phyloP scores from a whole-genome alignment of 2,113 vertebrate genomes.

The Neotoma lepida region DNA sequence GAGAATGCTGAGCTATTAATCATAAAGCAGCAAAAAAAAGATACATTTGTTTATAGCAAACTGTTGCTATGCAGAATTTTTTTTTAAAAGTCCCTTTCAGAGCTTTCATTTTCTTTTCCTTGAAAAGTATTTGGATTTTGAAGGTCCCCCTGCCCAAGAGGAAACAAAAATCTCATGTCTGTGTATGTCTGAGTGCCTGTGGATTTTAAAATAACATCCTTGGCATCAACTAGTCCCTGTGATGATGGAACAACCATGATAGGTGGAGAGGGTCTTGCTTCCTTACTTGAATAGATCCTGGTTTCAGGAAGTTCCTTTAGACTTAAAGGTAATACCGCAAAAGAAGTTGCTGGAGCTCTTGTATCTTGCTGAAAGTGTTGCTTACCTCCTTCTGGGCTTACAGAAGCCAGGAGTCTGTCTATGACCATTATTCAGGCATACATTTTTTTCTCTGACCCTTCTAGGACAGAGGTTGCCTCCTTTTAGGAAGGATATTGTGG shows the following conservation, averaged over 20 bases:
- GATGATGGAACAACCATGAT: background rate
- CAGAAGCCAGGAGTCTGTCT: background rate
- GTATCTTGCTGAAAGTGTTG: background rate
- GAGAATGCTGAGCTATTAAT: conserved; percentile 42
- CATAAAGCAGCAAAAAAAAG: conserved; percentile 54
- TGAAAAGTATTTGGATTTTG: background rate
- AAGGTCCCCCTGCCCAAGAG: background rate
- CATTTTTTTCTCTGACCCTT: background rate
- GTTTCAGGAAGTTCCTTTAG: background rate
- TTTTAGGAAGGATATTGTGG: background rate
- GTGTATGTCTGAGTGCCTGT: background rate
- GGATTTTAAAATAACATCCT: background rate
- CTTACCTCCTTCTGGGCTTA: background rate
- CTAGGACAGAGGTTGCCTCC: too few species aligned
- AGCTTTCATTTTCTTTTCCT: background rate
- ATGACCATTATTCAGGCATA: background rate
- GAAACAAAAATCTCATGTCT: background rate
- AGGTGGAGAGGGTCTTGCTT: background rate
- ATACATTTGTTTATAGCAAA: conserved; percentile 63
- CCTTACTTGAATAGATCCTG: background rate
- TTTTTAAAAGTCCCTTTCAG: conserved; percentile 40
- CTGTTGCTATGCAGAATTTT: conserved; percentile 50
- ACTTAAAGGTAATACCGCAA: background rate
- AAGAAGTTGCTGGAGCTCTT: background rate
- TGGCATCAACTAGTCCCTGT: background rate